A percentile compares a stretch with the other conserved stretches of the same genome.
These are phyloP conservation scores for Mycteria americana DNA, from an alignment of 2,797 vertebrate genomes.

Conservation along the genomic window DNA sequence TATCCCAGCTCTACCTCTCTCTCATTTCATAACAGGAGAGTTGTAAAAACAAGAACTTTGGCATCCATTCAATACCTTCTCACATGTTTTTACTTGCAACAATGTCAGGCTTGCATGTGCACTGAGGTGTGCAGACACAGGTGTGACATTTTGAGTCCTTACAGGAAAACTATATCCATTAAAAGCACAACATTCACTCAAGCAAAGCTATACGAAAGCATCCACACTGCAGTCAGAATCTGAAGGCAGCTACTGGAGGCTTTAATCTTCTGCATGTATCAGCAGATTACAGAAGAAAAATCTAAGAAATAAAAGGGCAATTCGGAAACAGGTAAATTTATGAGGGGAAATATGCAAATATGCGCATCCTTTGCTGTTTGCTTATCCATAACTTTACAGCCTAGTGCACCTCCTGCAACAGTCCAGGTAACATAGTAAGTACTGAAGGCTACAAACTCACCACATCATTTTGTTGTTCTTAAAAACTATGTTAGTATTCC, in stretches of 20 bases:
- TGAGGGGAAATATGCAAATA: neutral
- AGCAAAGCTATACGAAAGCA: neutral
- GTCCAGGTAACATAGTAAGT: neutral
- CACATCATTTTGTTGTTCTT: neutral
- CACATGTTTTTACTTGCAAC: slow-evolving; percentile 25
- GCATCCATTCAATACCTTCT: neutral
- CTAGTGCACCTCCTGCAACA: neutral
- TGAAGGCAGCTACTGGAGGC: neutral
- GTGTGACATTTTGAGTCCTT: neutral
- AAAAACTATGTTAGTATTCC: neutral
- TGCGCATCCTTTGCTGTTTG: neutral
- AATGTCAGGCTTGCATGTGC: neutral
- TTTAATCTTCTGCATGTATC: neutral
- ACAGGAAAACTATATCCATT: neutral
- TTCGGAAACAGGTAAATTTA: neutral
- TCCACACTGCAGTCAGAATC: neutral
- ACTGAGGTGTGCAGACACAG: neutral
- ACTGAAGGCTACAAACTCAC: neutral
- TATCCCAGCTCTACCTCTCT: neutral
- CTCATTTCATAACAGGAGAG: neutral
- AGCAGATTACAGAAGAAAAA: neutral
- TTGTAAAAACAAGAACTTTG: neutral
- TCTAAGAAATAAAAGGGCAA: neutral
- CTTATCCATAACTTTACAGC: neutral
- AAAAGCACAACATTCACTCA: neutral